Evolutionary conservation across 2,888 invertebrate species (phyloP).

Genomic region (Synanthedon andrenaeformis): DNA sequence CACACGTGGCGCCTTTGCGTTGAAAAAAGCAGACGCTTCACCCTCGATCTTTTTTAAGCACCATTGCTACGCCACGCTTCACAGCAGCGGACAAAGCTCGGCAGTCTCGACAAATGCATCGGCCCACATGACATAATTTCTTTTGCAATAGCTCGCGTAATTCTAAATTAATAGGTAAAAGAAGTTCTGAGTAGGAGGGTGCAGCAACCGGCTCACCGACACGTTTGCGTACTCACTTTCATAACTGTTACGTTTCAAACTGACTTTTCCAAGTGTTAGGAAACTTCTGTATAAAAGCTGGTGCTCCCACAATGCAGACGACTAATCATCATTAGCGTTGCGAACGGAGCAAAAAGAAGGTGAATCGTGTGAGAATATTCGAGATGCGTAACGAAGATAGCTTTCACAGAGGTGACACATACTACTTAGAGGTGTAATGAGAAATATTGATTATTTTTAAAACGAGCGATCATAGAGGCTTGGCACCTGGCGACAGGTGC

Average conservation of each 20-base stretch:
- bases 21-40: conserved; percentile 17
- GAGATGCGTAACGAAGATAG: conserved; percentile 7
- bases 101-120: conserved; percentile 13
- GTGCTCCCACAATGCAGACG: conserved; percentile 55
- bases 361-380: conserved; percentile 34
- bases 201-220: conserved; percentile 25
- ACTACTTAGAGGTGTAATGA: conserved; percentile 30
- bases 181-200: conserved; percentile 42
- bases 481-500: conserved; percentile 61
- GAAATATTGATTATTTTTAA: background rate
- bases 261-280: conserved; percentile 55
- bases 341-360: conserved; percentile 39
- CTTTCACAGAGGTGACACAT: conserved; percentile 32
- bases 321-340: conserved; percentile 36
- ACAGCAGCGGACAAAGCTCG: conserved; percentile 15
- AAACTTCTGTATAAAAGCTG: conserved; percentile 51
- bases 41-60: conserved; percentile 35
- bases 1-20: conserved; percentile 29
- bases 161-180: conserved; percentile 14
- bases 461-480: background rate
- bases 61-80: conserved; percentile 32
- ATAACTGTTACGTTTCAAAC: conserved; percentile 61
- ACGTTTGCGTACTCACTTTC: conserved; percentile 60
- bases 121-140: conserved; percentile 13
- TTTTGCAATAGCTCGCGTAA: conserved; percentile 26